A percentile compares a stretch with the other conserved stretches of the same genome.
phyloP scores from a whole-genome alignment of 2,113 vertebrate species.

The Peucedramus taeniatus region DNA sequence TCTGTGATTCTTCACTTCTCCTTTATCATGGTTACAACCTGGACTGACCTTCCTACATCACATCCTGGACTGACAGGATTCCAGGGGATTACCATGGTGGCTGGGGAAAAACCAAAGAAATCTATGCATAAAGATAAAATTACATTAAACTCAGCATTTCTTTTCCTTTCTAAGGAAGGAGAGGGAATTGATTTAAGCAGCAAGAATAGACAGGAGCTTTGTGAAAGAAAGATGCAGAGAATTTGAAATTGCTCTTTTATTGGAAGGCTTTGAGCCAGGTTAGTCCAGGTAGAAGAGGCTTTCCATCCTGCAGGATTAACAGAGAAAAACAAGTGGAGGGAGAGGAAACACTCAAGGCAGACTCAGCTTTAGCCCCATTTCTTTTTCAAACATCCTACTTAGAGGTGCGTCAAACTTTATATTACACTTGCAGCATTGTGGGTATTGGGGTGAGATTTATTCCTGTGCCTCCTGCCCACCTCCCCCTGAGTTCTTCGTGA shows the following conservation, averaged over 20 bases:
- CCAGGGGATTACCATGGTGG: neutral
- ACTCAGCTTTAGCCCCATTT: neutral
- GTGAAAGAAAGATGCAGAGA: neutral
- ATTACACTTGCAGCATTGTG: fast-evolving
- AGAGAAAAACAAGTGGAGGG: neutral
- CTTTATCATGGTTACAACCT: neutral
- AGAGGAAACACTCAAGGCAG: neutral
- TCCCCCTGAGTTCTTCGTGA: neutral
- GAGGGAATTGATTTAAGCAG: neutral
- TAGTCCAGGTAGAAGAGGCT: neutral
- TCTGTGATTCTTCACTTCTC: neutral
- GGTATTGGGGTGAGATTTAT: neutral
- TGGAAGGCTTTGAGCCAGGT: neutral
- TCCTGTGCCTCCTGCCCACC: neutral
- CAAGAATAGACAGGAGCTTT: neutral
- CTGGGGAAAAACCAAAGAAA: neutral
- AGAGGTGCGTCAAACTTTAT: neutral
- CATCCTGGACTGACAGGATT: neutral
- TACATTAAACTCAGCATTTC: neutral
- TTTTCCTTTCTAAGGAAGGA: neutral
- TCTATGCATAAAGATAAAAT: neutral
- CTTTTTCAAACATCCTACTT: neutral
- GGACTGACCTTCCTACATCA: neutral
- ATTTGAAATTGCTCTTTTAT: neutral
- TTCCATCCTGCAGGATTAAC: neutral